These are phyloP conservation scores for Rhingia rostrata DNA, from an alignment of 2,888 invertebrate species.

Conservation along the genomic window DNA sequence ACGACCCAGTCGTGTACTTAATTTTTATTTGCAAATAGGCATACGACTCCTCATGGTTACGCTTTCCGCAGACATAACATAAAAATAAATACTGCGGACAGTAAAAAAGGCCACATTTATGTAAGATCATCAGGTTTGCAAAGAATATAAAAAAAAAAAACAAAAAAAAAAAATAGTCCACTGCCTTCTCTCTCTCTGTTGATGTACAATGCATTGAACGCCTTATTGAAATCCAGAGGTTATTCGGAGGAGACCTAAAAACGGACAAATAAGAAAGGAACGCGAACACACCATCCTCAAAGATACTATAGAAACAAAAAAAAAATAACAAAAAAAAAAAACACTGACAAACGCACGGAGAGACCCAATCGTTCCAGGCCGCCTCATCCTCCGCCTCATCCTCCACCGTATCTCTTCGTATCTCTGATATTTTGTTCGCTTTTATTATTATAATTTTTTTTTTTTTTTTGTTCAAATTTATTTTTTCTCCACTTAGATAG, in stretches of 20 bases:
- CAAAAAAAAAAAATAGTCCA: conserved; percentile 15
- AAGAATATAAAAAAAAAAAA: neutral
- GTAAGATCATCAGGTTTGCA: conserved; percentile 41
- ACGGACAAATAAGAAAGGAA: conserved; percentile 39
- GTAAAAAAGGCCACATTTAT: conserved; percentile 38
- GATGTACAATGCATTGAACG: conserved; percentile 24
- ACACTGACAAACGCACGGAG: conserved; percentile 25
- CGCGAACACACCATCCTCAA: conserved; percentile 32
- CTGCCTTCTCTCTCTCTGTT: conserved; percentile 15
- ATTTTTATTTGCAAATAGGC: conserved; percentile 4
- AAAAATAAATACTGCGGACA: conserved; percentile 40
- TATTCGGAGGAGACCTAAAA: conserved; percentile 13
- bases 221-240: conserved; percentile 49
- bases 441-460: conserved; percentile 1
- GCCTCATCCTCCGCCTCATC: conserved; percentile 39
- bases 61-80: conserved; percentile 26
- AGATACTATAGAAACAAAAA: conserved; percentile 29
- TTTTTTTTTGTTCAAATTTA: conserved; percentile 24
- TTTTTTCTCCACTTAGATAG: conserved; percentile 35
- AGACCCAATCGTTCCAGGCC: conserved; percentile 43
- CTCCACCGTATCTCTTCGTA: conserved; percentile 49
- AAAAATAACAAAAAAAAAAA: conserved; percentile 33
- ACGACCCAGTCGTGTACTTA: neutral
- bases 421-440: conserved; percentile 16
- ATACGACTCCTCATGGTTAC: neutral